Evolutionary conservation across 2,888 invertebrate genomes (phyloP).

Genomic region (Archaeoteleia sp.): DNA sequence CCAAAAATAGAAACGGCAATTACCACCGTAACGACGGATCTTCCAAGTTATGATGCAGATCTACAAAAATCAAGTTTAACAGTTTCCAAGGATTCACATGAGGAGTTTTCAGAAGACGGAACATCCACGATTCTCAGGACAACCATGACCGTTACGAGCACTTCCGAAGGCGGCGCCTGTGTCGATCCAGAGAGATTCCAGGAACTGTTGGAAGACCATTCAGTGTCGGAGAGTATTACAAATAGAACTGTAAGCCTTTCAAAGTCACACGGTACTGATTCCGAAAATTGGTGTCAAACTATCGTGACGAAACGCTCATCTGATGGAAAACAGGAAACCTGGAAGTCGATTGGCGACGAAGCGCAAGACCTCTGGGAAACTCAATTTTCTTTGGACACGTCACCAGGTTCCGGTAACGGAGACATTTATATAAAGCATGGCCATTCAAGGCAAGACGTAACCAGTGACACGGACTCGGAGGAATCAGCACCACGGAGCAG

Average conservation of each 20-base stretch:
- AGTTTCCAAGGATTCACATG: not conserved
- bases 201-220: constrained; percentile 47
- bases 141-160: constrained; percentile 3
- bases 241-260: constrained; percentile 19
- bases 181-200: constrained; percentile 50
- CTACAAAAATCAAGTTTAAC: constrained; percentile 30
- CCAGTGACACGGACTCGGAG: constrained; percentile 73
- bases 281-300: constrained; percentile 46
- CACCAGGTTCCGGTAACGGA: constrained; percentile 70
- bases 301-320: constrained; percentile 49
- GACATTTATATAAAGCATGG: constrained; percentile 66
- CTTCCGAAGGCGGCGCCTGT: constrained; percentile 27
- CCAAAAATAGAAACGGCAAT: constrained; percentile 55
- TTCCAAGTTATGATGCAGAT: not conserved
- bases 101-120: constrained; percentile 43
- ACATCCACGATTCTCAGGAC: constrained; percentile 13
- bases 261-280: constrained; percentile 11
- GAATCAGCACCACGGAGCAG: constrained; percentile 67
- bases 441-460: constrained; percentile 66
- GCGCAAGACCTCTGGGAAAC: constrained; percentile 67
- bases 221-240: constrained; percentile 13
- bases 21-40: constrained; percentile 9
- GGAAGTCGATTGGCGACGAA: constrained; percentile 59
- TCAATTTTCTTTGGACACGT: constrained; percentile 68
- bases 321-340: constrained; percentile 59